phyloP scores from a whole-genome alignment of 1,140 invertebrate species.

The Aplysia californica region DNA sequence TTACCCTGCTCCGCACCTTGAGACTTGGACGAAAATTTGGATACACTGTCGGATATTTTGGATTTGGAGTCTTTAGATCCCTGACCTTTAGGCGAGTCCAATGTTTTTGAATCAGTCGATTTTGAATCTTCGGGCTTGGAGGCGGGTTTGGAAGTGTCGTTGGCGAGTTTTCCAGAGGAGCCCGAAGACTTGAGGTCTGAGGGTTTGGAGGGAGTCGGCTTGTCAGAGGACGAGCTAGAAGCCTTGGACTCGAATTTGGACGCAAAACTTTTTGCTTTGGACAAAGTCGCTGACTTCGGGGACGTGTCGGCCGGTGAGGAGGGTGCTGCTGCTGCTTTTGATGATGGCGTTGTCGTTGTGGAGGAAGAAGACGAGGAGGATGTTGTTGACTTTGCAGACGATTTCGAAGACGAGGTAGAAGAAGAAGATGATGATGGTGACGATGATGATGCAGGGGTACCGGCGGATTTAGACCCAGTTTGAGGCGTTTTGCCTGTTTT shows the following conservation, averaged over 20 bases:
- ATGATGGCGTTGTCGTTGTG: constrained; percentile 7
- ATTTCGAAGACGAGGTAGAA: neutral
- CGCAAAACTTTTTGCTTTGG: constrained; percentile 17
- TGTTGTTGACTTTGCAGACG: neutral
- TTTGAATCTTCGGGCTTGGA: neutral
- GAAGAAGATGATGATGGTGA: neutral
- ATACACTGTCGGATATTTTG: neutral
- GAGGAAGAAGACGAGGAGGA: neutral
- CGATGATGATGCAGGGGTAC: neutral
- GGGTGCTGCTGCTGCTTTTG: neutral
- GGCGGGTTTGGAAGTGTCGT: neutral
- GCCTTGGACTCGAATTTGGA: constrained; percentile 25
- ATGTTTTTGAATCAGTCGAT: neutral
- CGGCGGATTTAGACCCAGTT: neutral
- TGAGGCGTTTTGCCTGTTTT: neutral
- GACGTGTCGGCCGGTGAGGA: neutral
- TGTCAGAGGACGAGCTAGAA: neutral
- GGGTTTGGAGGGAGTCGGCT: neutral
- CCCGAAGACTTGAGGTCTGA: neutral
- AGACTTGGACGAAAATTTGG: neutral
- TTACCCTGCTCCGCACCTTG: neutral
- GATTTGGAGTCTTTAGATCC: neutral
- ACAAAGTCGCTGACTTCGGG: neutral
- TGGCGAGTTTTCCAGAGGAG: neutral
- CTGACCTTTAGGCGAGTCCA: neutral